A percentile compares a stretch with the other conserved stretches of the same genome.
phyloP scores from a whole-genome alignment of 2,888 invertebrate genomes.

The Rhyacophila evoluta region DNA sequence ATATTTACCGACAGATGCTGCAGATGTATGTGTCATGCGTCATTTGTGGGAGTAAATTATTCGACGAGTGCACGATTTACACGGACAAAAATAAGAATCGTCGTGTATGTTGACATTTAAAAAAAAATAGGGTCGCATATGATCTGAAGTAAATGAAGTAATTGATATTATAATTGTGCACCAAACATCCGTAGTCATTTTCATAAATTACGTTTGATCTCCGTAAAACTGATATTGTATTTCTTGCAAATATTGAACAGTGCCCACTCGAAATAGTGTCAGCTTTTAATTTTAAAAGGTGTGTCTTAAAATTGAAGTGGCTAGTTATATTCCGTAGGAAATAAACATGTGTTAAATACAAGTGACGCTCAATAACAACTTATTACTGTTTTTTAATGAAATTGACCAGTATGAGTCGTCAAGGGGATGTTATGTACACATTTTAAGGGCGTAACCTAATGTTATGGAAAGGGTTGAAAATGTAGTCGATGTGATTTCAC shows the following conservation, averaged over 20 bases:
- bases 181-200: background rate
- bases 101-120: constrained; percentile 30
- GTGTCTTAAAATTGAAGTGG: constrained; percentile 33
- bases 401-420: constrained; percentile 20
- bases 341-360: background rate
- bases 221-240: background rate
- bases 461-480: constrained; percentile 40
- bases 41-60: constrained; percentile 36
- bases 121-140: constrained; percentile 31
- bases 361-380: background rate
- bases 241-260: constrained; percentile 10
- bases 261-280: constrained; percentile 35
- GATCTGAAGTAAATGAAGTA: background rate
- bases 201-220: background rate
- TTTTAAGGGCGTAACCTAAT: constrained; percentile 49
- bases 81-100: background rate
- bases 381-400: constrained; percentile 10
- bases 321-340: background rate
- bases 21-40: constrained; percentile 40
- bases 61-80: background rate
- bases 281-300: constrained; percentile 34
- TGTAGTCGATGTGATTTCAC: constrained; percentile 37
- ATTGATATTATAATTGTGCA: background rate
- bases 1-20: constrained; percentile 30
- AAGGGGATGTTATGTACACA: constrained; percentile 34